Percentiles rank a stretch among this genome's conserved stretches.
These are phyloP conservation scores for Pelvicachromis taeniatus DNA, from an alignment of 2,113 vertebrate genomes.

Conservation along the genomic window DNA sequence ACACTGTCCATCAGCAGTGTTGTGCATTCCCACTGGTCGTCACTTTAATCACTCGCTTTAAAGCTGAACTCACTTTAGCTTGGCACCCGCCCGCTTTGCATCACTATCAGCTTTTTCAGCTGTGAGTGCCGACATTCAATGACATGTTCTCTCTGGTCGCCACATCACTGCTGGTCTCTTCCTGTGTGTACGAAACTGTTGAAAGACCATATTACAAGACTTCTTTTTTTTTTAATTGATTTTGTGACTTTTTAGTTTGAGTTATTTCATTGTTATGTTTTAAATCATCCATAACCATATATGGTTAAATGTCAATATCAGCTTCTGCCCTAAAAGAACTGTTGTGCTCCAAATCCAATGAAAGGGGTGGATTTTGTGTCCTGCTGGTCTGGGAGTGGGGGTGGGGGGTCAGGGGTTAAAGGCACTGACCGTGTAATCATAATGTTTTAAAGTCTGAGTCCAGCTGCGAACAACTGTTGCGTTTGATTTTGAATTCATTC, in stretches of 20 bases:
- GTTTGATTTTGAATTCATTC: neutral
- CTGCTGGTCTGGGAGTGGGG: neutral
- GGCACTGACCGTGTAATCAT: neutral
- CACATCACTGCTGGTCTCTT: neutral
- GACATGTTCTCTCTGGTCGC: neutral
- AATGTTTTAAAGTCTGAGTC: neutral
- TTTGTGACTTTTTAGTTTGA: neutral
- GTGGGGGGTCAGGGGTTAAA: neutral
- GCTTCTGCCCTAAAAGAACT: neutral
- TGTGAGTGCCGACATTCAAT: neutral
- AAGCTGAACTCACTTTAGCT: neutral
- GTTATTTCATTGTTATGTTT: neutral
- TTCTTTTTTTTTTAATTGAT: accelerated
- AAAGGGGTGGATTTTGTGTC: neutral
- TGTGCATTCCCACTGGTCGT: neutral
- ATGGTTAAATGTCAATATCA: neutral
- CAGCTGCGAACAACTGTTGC: neutral
- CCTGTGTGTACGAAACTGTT: neutral
- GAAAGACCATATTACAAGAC: neutral
- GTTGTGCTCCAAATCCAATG: neutral
- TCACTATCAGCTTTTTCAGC: neutral
- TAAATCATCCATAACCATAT: neutral
- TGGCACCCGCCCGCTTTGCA: neutral
- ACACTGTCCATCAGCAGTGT: accelerated
- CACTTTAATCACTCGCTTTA: neutral